Percentiles rank a stretch among this genome's conserved stretches.
phyloP scores from a whole-genome alignment of 2,888 invertebrate species.

The Apeira syringaria region DNA sequence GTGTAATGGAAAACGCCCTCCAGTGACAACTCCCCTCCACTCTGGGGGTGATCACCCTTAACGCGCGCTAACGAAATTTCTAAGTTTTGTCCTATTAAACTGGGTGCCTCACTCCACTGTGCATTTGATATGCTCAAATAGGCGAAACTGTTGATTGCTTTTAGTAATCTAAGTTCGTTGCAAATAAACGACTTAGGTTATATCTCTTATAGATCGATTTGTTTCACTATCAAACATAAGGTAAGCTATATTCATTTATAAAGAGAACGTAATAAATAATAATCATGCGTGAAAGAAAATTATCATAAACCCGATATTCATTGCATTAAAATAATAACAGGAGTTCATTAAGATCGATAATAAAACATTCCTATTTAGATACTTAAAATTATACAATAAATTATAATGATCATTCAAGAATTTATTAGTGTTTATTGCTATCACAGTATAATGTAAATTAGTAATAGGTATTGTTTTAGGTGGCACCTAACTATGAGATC shows the following conservation, averaged over 20 bases:
- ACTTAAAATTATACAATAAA: slow-evolving; percentile 7
- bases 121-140: slow-evolving; percentile 52
- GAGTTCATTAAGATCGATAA: slow-evolving; percentile 1
- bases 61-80: slow-evolving; percentile 75
- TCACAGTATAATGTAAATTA: no score
- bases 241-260: background rate
- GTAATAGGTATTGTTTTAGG: no score
- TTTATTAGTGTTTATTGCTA: background rate
- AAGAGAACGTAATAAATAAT: background rate
- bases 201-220: slow-evolving; percentile 13
- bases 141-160: slow-evolving; percentile 53
- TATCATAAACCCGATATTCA: slow-evolving; percentile 7
- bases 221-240: slow-evolving; percentile 6
- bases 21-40: slow-evolving; percentile 52
- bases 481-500: no score
- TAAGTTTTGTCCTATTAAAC: slow-evolving; percentile 51
- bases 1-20: slow-evolving; percentile 81
- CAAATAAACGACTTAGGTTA: slow-evolving; percentile 14
- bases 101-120: slow-evolving; percentile 34
- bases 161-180: slow-evolving; percentile 27
- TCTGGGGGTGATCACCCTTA: slow-evolving; percentile 44
- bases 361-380: slow-evolving; percentile 4
- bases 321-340: background rate
- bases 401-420: background rate
- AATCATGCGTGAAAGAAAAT: slow-evolving; percentile 1